phyloP scores from a whole-genome alignment of 2,888 invertebrate genomes.

The Harpagoxenus sublaevis region DNA sequence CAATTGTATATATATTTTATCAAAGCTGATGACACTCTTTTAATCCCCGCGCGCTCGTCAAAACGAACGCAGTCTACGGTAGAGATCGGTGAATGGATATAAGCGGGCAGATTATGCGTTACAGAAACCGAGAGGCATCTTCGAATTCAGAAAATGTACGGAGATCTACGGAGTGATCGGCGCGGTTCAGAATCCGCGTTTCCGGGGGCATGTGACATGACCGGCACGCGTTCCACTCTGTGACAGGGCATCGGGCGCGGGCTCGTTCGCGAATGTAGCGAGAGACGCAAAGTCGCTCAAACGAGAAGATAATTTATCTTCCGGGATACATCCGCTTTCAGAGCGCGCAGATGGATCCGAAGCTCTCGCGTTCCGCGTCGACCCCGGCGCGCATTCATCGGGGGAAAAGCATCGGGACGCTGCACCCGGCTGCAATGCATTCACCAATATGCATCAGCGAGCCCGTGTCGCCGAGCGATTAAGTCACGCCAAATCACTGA shows the following conservation, averaged over 20 bases:
- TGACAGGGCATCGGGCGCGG: slow-evolving; percentile 22
- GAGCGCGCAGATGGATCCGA: slow-evolving; percentile 36
- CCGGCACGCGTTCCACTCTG: slow-evolving; percentile 22
- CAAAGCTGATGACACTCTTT: neutral
- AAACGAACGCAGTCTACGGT: slow-evolving; percentile 21
- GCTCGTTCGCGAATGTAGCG: slow-evolving; percentile 39
- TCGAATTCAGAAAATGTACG: slow-evolving; percentile 27
- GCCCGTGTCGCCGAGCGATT: slow-evolving; percentile 44
- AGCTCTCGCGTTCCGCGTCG: slow-evolving; percentile 27
- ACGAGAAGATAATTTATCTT: slow-evolving; percentile 57
- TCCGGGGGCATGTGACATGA: slow-evolving; percentile 28
- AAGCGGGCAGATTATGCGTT: slow-evolving; percentile 62
- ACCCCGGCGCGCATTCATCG: slow-evolving; percentile 24
- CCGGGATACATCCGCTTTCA: slow-evolving; percentile 40
- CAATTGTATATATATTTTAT: slow-evolving; percentile 11
- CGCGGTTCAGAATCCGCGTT: slow-evolving; percentile 15
- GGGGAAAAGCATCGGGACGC: neutral
- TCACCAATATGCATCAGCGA: slow-evolving; percentile 39
- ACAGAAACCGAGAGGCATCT: slow-evolving; percentile 38
- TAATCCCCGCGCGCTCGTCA: neutral
- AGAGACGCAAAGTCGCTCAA: slow-evolving; percentile 43
- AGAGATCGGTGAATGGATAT: slow-evolving; percentile 62
- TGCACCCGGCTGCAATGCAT: slow-evolving; percentile 2
- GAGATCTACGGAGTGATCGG: slow-evolving; percentile 32
- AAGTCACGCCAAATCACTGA: slow-evolving; percentile 40